Conservation (phyloP, 2,113 vertebrate genomes). For the Edolisoma coerulescens region DNA sequence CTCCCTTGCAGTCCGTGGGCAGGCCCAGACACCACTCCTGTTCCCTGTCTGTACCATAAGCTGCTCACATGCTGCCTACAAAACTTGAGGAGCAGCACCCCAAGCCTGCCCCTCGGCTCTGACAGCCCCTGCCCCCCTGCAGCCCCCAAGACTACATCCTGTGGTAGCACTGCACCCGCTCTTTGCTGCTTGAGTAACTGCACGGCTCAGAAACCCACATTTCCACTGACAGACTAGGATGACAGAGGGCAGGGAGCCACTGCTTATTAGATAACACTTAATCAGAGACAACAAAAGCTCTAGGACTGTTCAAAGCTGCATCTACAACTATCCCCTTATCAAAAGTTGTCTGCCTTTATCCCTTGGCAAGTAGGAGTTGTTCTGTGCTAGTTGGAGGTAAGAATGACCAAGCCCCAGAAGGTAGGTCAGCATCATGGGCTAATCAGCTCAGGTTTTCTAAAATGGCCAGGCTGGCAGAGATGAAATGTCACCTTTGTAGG, state of each 20-base stretch:
- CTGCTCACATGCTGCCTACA: accelerated
- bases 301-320: background rate
- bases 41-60: background rate
- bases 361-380: background rate
- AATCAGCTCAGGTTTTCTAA: background rate
- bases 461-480: background rate
- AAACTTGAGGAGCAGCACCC: background rate
- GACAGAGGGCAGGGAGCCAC: accelerated
- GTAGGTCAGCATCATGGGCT: background rate
- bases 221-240: background rate
- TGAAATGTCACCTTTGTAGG: background rate
- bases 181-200: background rate
- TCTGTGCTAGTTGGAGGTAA: background rate
- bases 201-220: background rate
- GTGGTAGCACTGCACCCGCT: background rate
- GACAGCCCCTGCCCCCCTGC: background rate
- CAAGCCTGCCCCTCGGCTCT: background rate
- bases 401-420: background rate
- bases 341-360: background rate
- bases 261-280: background rate
- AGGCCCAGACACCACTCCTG: background rate
- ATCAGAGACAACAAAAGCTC: background rate
- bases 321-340: background rate
- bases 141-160: background rate
- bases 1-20: background rate